phyloP scores from a whole-genome alignment of 2,888 invertebrate genomes.

The Drosophila testacea region DNA sequence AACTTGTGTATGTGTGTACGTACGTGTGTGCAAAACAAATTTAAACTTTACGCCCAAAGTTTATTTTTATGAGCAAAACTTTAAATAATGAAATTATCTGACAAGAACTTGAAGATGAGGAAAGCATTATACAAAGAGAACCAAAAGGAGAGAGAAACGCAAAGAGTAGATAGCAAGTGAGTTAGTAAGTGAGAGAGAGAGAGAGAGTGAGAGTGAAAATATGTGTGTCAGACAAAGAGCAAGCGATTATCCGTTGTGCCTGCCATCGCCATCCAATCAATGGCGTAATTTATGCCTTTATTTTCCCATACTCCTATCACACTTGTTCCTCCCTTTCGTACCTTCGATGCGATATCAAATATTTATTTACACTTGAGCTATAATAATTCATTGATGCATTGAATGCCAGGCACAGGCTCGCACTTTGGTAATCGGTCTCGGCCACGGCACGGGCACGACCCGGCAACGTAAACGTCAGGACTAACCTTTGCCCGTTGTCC shows the following conservation, averaged over 20 bases:
- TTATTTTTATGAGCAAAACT: conserved; percentile 76
- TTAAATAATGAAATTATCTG: conserved; percentile 78
- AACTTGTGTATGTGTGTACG: conserved; percentile 39
- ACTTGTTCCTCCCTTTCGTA: conserved; percentile 8
- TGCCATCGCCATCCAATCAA: conserved; percentile 59
- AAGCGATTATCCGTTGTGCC: conserved; percentile 57
- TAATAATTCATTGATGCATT: conserved; percentile 77
- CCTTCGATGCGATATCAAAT: conserved; percentile 65
- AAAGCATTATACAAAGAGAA: conserved; percentile 37
- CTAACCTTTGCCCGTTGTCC: conserved; percentile 77
- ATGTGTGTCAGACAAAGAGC: conserved; percentile 28
- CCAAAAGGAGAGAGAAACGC: conserved; percentile 9
- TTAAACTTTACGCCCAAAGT: conserved; percentile 77
- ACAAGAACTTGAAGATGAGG: conserved; percentile 71
- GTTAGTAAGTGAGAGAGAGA: conserved; percentile 11
- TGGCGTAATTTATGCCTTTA: conserved; percentile 68
- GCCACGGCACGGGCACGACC: conserved; percentile 57
- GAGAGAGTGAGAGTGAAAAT: conserved; percentile 13
- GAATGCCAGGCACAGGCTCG: conserved; percentile 71
- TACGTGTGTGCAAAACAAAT: conserved; percentile 72
- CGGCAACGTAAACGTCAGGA: conserved; percentile 78
- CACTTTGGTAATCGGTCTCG: conserved; percentile 52
- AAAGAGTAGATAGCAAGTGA: conserved; percentile 7
- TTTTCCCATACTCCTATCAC: conserved; percentile 19
- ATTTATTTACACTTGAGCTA: conserved; percentile 77